Conservation (phyloP, 2,888 invertebrate species). For the Mythimna pallens region DNA sequence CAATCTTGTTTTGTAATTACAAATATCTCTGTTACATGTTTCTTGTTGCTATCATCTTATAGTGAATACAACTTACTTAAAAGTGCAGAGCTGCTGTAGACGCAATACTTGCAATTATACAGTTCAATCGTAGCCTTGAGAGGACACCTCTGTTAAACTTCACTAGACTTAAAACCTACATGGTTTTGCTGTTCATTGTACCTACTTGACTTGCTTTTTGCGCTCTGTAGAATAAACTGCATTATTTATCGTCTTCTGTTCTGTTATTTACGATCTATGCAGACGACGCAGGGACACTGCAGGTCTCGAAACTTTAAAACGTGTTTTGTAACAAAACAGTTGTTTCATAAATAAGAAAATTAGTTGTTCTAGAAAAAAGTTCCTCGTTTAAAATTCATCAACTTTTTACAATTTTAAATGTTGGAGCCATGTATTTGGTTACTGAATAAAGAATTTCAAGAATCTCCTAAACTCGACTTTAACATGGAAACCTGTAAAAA, state of each 20-base stretch:
- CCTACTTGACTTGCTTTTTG: slow-evolving; percentile 28
- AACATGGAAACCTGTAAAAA: not conserved
- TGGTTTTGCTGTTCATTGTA: slow-evolving; percentile 14
- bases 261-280: slow-evolving; percentile 48
- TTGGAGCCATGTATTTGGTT: not conserved
- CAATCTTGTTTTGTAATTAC: too few species aligned
- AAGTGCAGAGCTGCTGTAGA: too few species aligned
- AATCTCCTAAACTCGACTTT: not conserved
- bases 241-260: slow-evolving; percentile 43
- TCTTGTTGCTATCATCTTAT: too few species aligned
- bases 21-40: too few species aligned
- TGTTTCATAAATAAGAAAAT: slow-evolving; percentile 12
- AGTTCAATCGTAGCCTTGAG: too few species aligned
- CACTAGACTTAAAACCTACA: not conserved
- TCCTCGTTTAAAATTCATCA: not conserved
- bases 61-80: too few species aligned
- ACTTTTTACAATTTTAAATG: not conserved
- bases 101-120: too few species aligned
- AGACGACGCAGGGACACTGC: slow-evolving; percentile 23
- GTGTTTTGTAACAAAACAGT: slow-evolving; percentile 9
- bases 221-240: slow-evolving; percentile 31
- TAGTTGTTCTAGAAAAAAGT: not conserved
- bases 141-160: too few species aligned
- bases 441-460: not conserved
- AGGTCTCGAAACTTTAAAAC: not conserved